Evolutionary conservation across 2,113 vertebrate species (phyloP).

Genomic region (Coregonus clupeaformis): DNA sequence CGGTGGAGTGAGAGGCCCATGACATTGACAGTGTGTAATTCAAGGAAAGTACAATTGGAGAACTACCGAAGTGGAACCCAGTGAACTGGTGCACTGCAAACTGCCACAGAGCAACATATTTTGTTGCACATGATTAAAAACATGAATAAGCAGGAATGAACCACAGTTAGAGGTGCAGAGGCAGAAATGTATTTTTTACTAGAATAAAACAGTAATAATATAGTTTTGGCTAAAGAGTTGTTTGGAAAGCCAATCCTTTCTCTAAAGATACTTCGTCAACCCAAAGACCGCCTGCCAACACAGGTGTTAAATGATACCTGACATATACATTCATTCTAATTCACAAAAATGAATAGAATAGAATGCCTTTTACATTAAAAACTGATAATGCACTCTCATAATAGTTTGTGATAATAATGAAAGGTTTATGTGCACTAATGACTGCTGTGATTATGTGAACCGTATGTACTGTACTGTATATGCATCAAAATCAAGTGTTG

Average conservation of each 20-base stretch:
- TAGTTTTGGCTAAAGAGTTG: not conserved
- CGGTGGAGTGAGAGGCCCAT: too few species aligned
- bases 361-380: not conserved
- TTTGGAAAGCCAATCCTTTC: not conserved
- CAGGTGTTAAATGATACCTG: too few species aligned
- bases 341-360: not conserved
- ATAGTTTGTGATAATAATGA: not conserved
- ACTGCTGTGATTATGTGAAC: conserved; percentile 2
- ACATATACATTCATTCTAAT: too few species aligned
- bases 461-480: not conserved
- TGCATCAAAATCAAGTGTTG: conserved; percentile 5
- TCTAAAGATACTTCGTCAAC: not conserved
- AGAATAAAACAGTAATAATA: not conserved
- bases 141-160: too few species aligned
- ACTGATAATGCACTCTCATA: not conserved
- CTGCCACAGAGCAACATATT: not conserved
- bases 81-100: not conserved
- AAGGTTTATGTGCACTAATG: not conserved
- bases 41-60: conserved; percentile 30
- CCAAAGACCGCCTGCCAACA: too few species aligned
- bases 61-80: not conserved
- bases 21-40: conserved; percentile 27
- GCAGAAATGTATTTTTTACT: not conserved
- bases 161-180: not conserved
- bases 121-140: not conserved